Evolutionary conservation across 1,140 invertebrate species (phyloP), one percentile per base, ranked within the genome.

Genomic region (Heliconius hermathena): DNA sequence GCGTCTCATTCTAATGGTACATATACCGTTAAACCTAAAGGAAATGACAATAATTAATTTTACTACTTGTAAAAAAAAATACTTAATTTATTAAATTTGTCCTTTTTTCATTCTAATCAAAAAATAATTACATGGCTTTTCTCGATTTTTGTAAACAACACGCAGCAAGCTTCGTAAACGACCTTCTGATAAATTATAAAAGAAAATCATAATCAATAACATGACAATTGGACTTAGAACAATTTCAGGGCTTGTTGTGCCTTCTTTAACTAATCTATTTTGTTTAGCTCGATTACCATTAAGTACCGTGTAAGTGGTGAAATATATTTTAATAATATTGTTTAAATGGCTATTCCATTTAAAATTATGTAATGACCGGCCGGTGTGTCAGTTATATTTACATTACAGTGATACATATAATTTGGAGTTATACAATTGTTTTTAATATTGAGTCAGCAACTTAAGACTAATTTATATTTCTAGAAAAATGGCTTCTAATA

Each of bases 401-500:
- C 71, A 78, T 78, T 71, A 26, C 57, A 46, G 22, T 41, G 41
- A 9, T 22, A 66, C 26, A 66, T 29, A 11, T 46, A 16, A 46
- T 46, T 46, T 16, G 16, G 13, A 22, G 2, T 26, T 26, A 9
- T 60, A 60, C 18, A 54, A n/a, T 8, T 3, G 54, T 60, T 52
- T 20, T 52, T 52, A 52, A 20, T 60, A 3, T 26, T 60, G 2
- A 60, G 9, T 60, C n/a, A 52, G 8, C n/a, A 60, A n/a, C 3
- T 60, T 60, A n/a, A 11, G n/a, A 22, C 22, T 22, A 60, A 60
- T 22, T 60, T 8, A n/a, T 16, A 11, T 41, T 72, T 72, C 13
- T 46, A 94, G 91, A 66, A 94, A 89, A 88, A 94, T 94, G 93
- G 85, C 88, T 71, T 80, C 74, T 70, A 87, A 84, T n/a, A 91